Evolutionary conservation across 2,888 invertebrate species (phyloP), one percentile per base, ranked within the genome.

Genomic region (Gandaritis pyraliata): DNA sequence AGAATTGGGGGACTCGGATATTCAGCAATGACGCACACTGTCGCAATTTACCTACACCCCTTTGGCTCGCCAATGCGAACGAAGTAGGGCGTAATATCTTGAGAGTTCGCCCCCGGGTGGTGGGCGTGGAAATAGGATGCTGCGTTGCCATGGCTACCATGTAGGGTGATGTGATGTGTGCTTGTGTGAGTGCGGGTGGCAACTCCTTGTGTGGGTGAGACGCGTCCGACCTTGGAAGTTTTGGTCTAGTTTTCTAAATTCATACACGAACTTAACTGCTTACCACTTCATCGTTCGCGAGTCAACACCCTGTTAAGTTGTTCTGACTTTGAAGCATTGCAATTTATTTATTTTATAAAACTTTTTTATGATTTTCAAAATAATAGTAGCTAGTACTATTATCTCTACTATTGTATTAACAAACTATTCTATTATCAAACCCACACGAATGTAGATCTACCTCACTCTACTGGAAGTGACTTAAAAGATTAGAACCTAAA

Each of bases 131-230:
- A 92, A 89, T 88, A 90, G 93, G 93, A 91, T 92, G 92, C 93
- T 93, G 93, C 92, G 94, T 94, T 87, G 91, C 92, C 86, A 93
- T 93, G 93, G 90, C 91, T 83, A 94, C 94, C 85, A 82, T 80
- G 85, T 88, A 87, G 90, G 90, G 87, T 74, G 69, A 78, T 81
- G 83, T 85, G 85, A 83, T 85, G 76, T 66, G 71, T 43, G 43
- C 43, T 15, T 43, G 73, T 68, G 72, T 67, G 65, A 68, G 71
- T 76, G 86, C 82, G 83, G 83, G 85, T 71, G 88, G 54, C 10
- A 33, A 15, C 33, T 38, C 52, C 39, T 54, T 79, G 80, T 72
- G 77, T 82, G 86, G 77, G 78, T 75, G 70, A 61, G 52, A 39
- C 41, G 61, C 59, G 51, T 55, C 69, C 87, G 90, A 90, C 90